A percentile compares a stretch with the other conserved stretches of the same genome.
phyloP scores from a whole-genome alignment of 2,113 vertebrate species.

The Archilochus colubris region DNA sequence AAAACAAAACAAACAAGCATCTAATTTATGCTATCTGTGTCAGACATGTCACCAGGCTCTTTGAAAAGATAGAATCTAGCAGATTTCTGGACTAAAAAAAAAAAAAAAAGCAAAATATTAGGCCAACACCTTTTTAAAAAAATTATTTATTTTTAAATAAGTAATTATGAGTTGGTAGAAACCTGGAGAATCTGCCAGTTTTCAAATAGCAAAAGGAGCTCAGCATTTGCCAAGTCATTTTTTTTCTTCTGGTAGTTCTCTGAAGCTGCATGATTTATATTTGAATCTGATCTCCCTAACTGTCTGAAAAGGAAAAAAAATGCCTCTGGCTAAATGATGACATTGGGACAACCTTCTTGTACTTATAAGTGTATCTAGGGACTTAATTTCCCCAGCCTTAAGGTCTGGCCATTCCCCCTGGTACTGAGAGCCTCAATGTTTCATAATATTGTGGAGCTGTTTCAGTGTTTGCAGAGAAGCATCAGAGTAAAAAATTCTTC shows the following conservation, averaged over 20 bases:
- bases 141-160: not conserved
- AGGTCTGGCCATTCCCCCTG: not conserved
- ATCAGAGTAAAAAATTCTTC: not conserved
- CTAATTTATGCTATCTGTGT: not conserved
- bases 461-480: not conserved
- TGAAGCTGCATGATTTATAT: constrained; percentile 23
- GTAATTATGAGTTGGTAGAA: not conserved
- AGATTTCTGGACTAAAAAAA: not conserved
- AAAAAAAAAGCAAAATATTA: not conserved
- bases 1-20: not conserved
- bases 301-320: constrained; percentile 20
- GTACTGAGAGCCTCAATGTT: not conserved
- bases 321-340: not conserved
- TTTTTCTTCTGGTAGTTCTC: not conserved
- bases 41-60: not conserved
- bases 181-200: not conserved
- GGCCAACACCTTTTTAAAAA: not conserved
- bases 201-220: not conserved
- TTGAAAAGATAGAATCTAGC: not conserved
- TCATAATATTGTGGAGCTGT: not conserved
- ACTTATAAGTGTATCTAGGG: not conserved
- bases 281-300: not conserved
- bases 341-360: not conserved
- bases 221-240: not conserved
- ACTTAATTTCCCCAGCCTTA: not conserved